Evolutionary conservation across 2,888 invertebrate species (phyloP), one percentile per base, ranked within the genome.

Genomic region (Thyatira batis): DNA sequence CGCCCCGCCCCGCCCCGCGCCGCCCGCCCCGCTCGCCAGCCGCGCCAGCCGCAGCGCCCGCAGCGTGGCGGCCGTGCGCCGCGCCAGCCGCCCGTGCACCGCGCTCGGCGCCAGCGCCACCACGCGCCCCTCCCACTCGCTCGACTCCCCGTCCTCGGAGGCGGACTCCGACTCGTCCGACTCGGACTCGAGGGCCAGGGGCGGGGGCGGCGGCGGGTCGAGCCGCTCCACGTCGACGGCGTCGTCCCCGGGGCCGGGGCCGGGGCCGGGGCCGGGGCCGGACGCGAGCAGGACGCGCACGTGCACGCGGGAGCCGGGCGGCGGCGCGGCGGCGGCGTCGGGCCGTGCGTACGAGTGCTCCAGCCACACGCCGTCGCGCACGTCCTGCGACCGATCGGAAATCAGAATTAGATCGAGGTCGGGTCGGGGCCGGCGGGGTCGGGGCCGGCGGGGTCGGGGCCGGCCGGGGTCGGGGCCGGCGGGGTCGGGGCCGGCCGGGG

Each of bases 111-210:
- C 82, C 21, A 71, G 66, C 48, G 72, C 71, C 8, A 57, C 48
- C 30, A 81, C 72, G 52, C 80, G 73, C 63, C 62, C 67, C 67
- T 82, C 84, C 76, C 80, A 82, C 28, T 75, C 82, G 49, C 43
- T 13, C 33, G 1, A 6, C 5, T 17, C 33, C 17, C 6, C 30
- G n/a, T 43, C 58, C 20, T 28, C 53, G 44, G n/a, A n/a, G n/a
- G n/a, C n/a, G n/a, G n/a, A n/a, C n/a, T 52, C 55, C 30, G 11
- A 57, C 51, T 52, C 60, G 44, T 50, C 62, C 27, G 52, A 66
- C 56, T 46, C 63, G 57, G 44, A 57, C 23, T 46, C 55, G 52
- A 21, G 51, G 52, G 33, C 10, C 51, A 49, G 52, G 43, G 57
- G 58, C 51, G 60, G 58, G 52, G 46, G 46, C 20, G 68, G 62